Conservation (phyloP, 2,888 invertebrate species). For the Ectemnius cavifrons region DNA sequence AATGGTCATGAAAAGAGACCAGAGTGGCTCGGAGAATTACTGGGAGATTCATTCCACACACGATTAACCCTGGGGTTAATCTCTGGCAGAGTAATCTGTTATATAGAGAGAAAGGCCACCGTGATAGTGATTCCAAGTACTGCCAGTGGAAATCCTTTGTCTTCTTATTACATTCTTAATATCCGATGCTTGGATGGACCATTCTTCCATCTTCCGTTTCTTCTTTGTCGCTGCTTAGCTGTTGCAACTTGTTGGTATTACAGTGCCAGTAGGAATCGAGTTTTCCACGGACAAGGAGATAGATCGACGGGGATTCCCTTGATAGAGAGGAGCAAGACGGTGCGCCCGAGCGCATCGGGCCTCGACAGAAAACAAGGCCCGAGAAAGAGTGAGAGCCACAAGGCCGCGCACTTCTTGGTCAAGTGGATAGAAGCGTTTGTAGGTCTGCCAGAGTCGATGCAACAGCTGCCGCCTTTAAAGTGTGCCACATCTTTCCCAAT, state of each 20-base stretch:
- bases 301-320: conserved; percentile 40
- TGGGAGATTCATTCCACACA: background rate
- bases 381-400: conserved; percentile 41
- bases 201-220: background rate
- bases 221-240: background rate
- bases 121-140: background rate
- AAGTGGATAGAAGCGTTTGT: conserved; percentile 24
- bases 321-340: no score
- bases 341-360: conserved; percentile 9
- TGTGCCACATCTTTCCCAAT: background rate
- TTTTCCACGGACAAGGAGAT: conserved; percentile 29
- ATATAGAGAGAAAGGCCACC: background rate
- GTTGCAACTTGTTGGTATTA: conserved; percentile 27
- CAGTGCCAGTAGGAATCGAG: conserved; percentile 40
- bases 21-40: no score
- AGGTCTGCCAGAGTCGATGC: conserved; percentile 18
- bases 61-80: conserved; percentile 7
- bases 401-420: conserved; percentile 49
- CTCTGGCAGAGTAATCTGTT: background rate
- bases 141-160: background rate
- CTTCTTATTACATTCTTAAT: conserved; percentile 19
- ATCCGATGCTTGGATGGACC: background rate
- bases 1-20: no score
- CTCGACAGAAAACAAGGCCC: conserved; percentile 13
- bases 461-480: conserved; percentile 7